A percentile compares a stretch with the other conserved stretches of the same genome.
Evolutionary conservation across 2,797 vertebrate genomes (phyloP).

Genomic region (Hipposideros larvatus): DNA sequence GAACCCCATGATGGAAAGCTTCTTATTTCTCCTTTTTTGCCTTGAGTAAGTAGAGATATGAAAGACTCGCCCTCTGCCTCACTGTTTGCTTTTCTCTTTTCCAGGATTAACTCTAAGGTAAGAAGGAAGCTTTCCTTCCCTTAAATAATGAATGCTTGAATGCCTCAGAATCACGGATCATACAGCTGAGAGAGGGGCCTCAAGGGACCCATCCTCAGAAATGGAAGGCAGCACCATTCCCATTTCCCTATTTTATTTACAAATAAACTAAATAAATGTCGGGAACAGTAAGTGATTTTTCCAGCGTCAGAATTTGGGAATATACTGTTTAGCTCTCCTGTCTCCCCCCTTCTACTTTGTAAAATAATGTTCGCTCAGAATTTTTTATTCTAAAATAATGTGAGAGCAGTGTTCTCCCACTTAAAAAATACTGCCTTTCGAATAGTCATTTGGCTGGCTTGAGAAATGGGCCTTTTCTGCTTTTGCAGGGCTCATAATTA

Average conservation of each 20-base stretch:
- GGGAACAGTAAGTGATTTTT: not conserved
- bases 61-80: not conserved
- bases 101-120: constrained; percentile 34
- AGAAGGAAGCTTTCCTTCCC: constrained; percentile 41
- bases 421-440: constrained; percentile 32
- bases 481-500: constrained; percentile 43
- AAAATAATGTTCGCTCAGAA: constrained; percentile 46
- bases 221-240: not conserved
- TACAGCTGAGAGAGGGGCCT: not conserved
- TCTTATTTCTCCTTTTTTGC: not conserved
- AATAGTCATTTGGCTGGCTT: constrained; percentile 10
- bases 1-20: not conserved
- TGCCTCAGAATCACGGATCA: not conserved
- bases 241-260: not conserved
- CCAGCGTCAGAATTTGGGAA: not conserved
- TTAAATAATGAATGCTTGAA: not conserved
- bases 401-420: not conserved
- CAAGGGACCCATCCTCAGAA: not conserved
- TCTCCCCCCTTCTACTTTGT: constrained; percentile 44
- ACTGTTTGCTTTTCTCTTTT: constrained; percentile 55
- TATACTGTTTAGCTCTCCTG: not conserved
- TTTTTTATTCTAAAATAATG: constrained; percentile 49
- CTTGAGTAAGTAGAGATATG: not conserved
- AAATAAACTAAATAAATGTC: not conserved
- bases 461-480: constrained; percentile 27